Evolutionary conservation across 2,113 vertebrate genomes (phyloP).

Genomic region (Indicator maculatus): DNA sequence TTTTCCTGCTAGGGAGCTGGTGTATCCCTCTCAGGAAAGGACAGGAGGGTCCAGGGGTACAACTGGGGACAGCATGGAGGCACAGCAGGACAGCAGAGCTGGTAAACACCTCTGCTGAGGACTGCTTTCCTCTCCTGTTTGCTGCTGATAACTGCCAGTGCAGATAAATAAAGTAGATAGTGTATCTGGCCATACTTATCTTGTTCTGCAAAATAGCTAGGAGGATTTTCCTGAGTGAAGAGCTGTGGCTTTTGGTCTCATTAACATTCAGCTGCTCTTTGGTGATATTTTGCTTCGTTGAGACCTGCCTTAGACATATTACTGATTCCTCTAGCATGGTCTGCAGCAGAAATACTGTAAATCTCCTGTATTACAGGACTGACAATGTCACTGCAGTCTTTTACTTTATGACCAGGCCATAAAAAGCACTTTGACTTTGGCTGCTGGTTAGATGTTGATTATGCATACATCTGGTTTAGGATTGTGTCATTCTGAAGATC

Average conservation of each 20-base stretch:
- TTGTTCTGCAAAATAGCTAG: neutral
- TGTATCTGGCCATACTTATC: neutral
- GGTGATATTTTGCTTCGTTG: neutral
- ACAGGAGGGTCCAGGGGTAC: fast-evolving
- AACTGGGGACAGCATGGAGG: fast-evolving
- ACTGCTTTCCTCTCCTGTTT: neutral
- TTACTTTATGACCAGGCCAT: neutral
- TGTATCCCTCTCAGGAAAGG: neutral
- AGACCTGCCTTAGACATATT: neutral
- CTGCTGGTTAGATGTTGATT: neutral
- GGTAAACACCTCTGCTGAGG: neutral
- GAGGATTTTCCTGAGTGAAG: neutral
- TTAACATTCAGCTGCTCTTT: conserved; percentile 4
- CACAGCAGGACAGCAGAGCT: neutral
- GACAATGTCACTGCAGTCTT: neutral
- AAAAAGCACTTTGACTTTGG: neutral
- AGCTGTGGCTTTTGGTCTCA: neutral
- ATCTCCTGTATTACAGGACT: neutral
- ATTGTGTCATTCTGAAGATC: neutral
- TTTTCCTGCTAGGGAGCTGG: neutral
- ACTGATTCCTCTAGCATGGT: neutral
- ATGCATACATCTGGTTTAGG: neutral
- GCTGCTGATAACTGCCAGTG: neutral
- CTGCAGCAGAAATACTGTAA: neutral
- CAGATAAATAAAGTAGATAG: neutral